Evolutionary conservation across 2,888 invertebrate genomes (phyloP).

Genomic region (Stenichneumon culpator): DNA sequence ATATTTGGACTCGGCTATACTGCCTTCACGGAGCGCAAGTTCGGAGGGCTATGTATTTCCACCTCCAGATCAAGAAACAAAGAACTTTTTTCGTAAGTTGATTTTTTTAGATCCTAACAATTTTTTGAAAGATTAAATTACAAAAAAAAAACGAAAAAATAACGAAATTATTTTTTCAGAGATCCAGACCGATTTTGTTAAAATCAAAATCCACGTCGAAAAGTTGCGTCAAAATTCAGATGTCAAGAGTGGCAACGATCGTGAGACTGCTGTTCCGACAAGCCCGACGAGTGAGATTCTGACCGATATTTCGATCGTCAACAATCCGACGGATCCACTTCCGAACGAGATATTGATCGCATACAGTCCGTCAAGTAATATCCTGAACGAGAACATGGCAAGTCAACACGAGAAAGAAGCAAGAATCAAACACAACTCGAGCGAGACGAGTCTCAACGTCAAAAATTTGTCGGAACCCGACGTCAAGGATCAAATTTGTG

Average conservation of each 20-base stretch:
- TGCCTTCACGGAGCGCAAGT: neutral
- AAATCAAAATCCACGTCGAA: neutral
- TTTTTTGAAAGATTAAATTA: neutral
- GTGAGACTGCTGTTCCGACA: no score
- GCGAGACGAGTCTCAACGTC: neutral
- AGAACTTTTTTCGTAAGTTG: neutral
- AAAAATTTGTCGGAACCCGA: neutral
- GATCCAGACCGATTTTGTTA: neutral
- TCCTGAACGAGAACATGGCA: neutral
- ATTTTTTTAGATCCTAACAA: neutral
- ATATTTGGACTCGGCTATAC: constrained; percentile 7
- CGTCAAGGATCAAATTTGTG: neutral
- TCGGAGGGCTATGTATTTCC: neutral
- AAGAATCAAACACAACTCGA: neutral
- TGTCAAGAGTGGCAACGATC: neutral
- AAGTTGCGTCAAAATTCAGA: neutral
- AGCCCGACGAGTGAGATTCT: no score
- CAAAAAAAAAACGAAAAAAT: no score
- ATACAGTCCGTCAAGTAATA: no score
- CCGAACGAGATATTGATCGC: no score
- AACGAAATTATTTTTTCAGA: constrained; percentile 3
- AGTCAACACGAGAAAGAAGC: neutral
- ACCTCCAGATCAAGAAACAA: neutral
- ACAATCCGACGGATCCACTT: no score
- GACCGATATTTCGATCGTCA: no score